phyloP scores from a whole-genome alignment of 2,113 vertebrate genomes.

The Ptychochromis oligacanthus region DNA sequence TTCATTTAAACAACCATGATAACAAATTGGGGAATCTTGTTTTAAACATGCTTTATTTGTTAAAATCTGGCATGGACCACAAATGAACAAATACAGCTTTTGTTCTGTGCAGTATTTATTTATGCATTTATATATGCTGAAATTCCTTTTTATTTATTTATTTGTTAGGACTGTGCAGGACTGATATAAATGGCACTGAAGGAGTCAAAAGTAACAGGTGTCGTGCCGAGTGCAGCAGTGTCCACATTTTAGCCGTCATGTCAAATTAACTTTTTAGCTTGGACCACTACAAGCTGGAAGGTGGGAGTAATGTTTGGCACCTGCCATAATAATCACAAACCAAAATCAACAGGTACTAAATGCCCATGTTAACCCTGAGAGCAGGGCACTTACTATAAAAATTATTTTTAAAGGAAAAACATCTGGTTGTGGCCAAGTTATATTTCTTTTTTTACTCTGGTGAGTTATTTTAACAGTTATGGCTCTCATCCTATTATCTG shows the following conservation, averaged over 20 bases:
- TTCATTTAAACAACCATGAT: not conserved
- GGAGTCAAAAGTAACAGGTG: constrained; percentile 38
- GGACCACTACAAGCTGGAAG: constrained; percentile 7
- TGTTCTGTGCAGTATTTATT: not conserved
- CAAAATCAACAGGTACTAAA: constrained; percentile 47
- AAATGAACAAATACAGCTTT: constrained; percentile 31
- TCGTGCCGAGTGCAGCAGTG: constrained; percentile 3
- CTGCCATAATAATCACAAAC: constrained; percentile 21
- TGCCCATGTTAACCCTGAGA: not conserved
- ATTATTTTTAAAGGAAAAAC: not conserved
- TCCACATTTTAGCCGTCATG: constrained; percentile 53
- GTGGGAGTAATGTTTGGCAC: constrained; percentile 37
- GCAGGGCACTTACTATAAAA: not conserved
- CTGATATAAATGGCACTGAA: constrained; percentile 11
- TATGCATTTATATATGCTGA: not conserved
- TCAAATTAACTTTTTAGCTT: constrained; percentile 32
- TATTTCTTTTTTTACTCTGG: not conserved
- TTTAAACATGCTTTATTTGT: constrained; percentile 10
- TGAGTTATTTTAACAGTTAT: constrained; percentile 6
- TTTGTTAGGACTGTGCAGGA: not conserved
- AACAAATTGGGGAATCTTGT: constrained; percentile 34
- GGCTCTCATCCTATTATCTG: constrained; percentile 30
- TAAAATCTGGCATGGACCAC: constrained; percentile 3
- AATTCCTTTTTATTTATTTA: constrained; percentile 13
- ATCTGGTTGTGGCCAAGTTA: not conserved